Evolutionary conservation across 1,140 invertebrate genomes (phyloP).

Genomic region (Propsilocerus akamusi): DNA sequence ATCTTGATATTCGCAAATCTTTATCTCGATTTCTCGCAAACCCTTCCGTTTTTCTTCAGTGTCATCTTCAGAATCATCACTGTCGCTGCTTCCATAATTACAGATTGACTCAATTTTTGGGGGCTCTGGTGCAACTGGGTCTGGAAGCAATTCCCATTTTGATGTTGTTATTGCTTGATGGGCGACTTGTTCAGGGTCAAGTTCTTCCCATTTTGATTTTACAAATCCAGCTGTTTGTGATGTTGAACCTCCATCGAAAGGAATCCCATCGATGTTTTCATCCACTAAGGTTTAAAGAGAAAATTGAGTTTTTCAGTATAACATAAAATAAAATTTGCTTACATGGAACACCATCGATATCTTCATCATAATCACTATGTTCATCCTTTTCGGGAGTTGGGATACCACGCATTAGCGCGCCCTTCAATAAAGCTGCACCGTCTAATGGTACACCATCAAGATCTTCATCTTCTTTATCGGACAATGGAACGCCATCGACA

Average conservation of each 20-base stretch:
- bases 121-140: slow-evolving; percentile 12
- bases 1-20: slow-evolving; percentile 90
- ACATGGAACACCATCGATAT: slow-evolving; percentile 62
- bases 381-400: slow-evolving; percentile 21
- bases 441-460: slow-evolving; percentile 67
- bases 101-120: slow-evolving; percentile 16
- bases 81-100: slow-evolving; percentile 13
- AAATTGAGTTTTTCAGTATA: background rate
- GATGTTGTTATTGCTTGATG: slow-evolving; percentile 69
- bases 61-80: slow-evolving; percentile 13
- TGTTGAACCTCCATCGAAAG: slow-evolving; percentile 32
- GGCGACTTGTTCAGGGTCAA: slow-evolving; percentile 50
- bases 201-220: slow-evolving; percentile 89
- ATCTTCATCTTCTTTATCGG: slow-evolving; percentile 45
- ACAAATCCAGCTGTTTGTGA: slow-evolving; percentile 40
- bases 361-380: slow-evolving; percentile 30
- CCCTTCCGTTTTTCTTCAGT: slow-evolving; percentile 63
- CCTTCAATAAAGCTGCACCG: slow-evolving; percentile 57
- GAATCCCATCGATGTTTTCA: slow-evolving; percentile 69
- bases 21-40: slow-evolving; percentile 83
- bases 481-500: slow-evolving; percentile 46
- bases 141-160: slow-evolving; percentile 54
- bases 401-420: slow-evolving; percentile 35
- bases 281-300: slow-evolving; percentile 36
- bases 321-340: slow-evolving; percentile 11